Conservation (phyloP, 2,113 vertebrate species). For the Empidonax traillii region DNA sequence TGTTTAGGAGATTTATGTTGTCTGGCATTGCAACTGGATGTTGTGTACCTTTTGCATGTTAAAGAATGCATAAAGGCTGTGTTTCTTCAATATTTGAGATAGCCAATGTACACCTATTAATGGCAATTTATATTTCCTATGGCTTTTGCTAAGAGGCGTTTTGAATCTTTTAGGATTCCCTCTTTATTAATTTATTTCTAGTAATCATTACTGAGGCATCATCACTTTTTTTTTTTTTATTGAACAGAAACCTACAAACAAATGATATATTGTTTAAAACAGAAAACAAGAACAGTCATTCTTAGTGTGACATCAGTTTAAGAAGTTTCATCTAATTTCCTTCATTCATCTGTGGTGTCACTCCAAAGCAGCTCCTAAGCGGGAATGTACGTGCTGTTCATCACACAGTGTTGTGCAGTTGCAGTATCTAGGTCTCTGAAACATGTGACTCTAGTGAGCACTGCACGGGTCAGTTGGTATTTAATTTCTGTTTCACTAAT, state of each 20-base stretch:
- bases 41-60: not conserved
- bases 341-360: not conserved
- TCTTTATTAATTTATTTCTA: not conserved
- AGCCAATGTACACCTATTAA: not conserved
- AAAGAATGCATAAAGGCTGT: not conserved
- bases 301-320: not conserved
- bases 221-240: not conserved
- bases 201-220: not conserved
- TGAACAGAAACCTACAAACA: not conserved
- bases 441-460: not conserved
- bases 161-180: not conserved
- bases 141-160: not conserved
- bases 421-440: constrained; percentile 1
- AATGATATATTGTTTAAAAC: not conserved
- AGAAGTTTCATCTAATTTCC: not conserved
- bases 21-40: not conserved
- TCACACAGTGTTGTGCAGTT: constrained; percentile 8
- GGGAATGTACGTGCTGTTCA: constrained; percentile 1
- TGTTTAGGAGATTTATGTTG: not conserved
- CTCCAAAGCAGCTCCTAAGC: not conserved
- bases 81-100: not conserved
- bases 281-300: not conserved
- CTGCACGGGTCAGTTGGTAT: constrained; percentile 32
- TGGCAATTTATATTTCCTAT: not conserved
- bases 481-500: constrained; percentile 57